Conservation (phyloP, 2,888 invertebrate genomes). For the Drosophila leonis region DNA sequence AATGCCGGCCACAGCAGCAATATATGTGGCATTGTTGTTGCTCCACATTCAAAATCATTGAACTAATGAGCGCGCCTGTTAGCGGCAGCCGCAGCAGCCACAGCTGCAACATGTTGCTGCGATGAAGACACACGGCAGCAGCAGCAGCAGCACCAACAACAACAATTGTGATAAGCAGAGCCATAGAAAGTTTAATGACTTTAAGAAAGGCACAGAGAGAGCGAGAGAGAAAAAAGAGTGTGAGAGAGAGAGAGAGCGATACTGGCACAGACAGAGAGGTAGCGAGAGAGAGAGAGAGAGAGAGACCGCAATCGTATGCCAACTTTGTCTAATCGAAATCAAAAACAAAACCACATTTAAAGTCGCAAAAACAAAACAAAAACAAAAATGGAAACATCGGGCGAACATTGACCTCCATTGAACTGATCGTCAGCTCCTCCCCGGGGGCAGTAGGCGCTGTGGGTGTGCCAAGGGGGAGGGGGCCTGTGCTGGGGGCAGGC, state of each 20-base stretch:
- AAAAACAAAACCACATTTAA: constrained; percentile 57
- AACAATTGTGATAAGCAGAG: constrained; percentile 63
- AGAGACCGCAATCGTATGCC: constrained; percentile 12
- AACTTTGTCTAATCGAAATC: constrained; percentile 74
- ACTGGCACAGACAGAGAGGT: background rate
- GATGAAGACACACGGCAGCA: constrained; percentile 27
- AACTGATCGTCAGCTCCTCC: constrained; percentile 45
- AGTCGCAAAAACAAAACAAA: constrained; percentile 36
- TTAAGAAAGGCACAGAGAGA: constrained; percentile 17
- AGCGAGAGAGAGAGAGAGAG: background rate
- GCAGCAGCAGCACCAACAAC: constrained; percentile 32
- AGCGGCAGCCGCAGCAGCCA: constrained; percentile 33
- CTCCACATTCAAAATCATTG: constrained; percentile 68
- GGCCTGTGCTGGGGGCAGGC: background rate
- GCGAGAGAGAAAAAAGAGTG: background rate
- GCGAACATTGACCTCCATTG: constrained; percentile 63
- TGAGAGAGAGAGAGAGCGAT: background rate
- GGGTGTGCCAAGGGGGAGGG: constrained; percentile 21
- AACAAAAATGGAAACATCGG: constrained; percentile 19
- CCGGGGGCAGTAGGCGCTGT: constrained; percentile 8
- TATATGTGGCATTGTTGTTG: constrained; percentile 62
- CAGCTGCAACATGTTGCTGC: constrained; percentile 46
- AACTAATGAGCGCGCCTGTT: constrained; percentile 69
- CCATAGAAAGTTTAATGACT: constrained; percentile 73
- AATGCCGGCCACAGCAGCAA: constrained; percentile 56